Evolutionary conservation across 1,140 invertebrate species (phyloP).

Genomic region (Drosophila rufa): DNA sequence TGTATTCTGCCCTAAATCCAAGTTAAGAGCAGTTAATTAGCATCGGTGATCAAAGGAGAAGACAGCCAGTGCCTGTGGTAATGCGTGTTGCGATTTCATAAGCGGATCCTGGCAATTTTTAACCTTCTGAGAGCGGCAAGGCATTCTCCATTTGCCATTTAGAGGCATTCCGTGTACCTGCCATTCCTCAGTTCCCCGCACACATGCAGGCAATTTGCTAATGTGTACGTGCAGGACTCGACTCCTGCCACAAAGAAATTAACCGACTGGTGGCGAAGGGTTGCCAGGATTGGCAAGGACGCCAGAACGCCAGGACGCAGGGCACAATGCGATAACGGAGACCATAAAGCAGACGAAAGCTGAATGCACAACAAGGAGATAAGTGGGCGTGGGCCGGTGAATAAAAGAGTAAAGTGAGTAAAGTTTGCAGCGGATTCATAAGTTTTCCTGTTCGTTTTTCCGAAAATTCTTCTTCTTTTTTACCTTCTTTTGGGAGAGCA

Average conservation of each 20-base stretch:
- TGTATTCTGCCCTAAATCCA: conserved; percentile 29
- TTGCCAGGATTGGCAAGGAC: conserved; percentile 22
- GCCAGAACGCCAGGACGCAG: conserved; percentile 18
- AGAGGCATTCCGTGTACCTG: conserved; percentile 24
- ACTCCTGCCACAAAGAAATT: conserved; percentile 67
- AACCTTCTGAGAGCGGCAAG: conserved; percentile 30
- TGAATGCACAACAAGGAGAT: conserved; percentile 46
- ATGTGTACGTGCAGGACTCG: conserved; percentile 70
- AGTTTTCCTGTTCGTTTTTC: conserved; percentile 38
- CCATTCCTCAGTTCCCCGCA: conserved; percentile 17
- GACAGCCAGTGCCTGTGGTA: conserved; percentile 22
- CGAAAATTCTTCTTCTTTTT: not conserved
- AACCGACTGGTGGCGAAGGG: conserved; percentile 37
- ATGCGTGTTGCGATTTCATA: conserved; percentile 27
- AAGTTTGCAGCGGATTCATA: conserved; percentile 64
- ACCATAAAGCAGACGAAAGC: conserved; percentile 50
- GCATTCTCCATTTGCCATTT: conserved; percentile 39
- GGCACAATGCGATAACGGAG: conserved; percentile 30
- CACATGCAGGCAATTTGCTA: conserved; percentile 72
- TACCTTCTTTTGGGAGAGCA: not conserved
- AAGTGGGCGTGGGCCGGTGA: conserved; percentile 56
- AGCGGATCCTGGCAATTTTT: conserved; percentile 45
- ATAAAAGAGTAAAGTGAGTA: conserved; percentile 57
- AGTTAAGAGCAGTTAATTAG: conserved; percentile 53
- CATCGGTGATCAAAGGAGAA: conserved; percentile 28